phyloP scores from a whole-genome alignment of 2,888 invertebrate genomes.

The Falcaria lacertinaria region DNA sequence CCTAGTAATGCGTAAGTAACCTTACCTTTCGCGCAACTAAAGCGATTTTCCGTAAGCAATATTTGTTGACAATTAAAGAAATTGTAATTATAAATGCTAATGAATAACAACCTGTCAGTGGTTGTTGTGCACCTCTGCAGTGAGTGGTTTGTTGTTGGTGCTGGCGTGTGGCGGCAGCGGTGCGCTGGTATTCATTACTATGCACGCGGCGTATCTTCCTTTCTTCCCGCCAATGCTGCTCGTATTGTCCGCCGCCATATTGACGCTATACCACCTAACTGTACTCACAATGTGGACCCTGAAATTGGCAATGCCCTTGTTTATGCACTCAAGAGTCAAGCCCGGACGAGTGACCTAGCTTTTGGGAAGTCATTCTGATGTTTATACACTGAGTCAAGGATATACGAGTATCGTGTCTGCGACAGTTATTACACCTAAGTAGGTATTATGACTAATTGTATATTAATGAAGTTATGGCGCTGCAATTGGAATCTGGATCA shows the following conservation, averaged over 20 bases:
- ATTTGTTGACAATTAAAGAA: constrained; percentile 4
- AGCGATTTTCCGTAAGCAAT: no score
- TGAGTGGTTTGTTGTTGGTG: constrained; percentile 19
- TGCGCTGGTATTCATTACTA: constrained; percentile 52
- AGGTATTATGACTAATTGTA: no score
- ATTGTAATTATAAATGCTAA: no score
- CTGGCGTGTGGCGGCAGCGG: constrained; percentile 27
- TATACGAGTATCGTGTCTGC: not conserved
- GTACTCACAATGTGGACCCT: constrained; percentile 71
- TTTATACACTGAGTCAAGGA: not conserved
- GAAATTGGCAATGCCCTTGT: constrained; percentile 77
- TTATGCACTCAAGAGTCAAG: constrained; percentile 34
- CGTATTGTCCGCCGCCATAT: constrained; percentile 62
- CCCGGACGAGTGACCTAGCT: constrained; percentile 46
- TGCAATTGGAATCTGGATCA: constrained; percentile 36
- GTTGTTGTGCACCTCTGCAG: constrained; percentile 10
- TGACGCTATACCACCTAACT: constrained; percentile 55
- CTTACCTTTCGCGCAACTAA: no score
- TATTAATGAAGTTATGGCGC: not conserved
- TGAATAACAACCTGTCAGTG: not conserved
- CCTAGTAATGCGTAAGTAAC: not conserved
- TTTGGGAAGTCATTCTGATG: constrained; percentile 10
- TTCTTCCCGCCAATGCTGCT: constrained; percentile 74
- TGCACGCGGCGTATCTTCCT: constrained; percentile 68
- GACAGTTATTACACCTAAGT: not conserved